Evolutionary conservation across 2,888 invertebrate genomes (phyloP).

Genomic region (Pandemis cinnamomeana): DNA sequence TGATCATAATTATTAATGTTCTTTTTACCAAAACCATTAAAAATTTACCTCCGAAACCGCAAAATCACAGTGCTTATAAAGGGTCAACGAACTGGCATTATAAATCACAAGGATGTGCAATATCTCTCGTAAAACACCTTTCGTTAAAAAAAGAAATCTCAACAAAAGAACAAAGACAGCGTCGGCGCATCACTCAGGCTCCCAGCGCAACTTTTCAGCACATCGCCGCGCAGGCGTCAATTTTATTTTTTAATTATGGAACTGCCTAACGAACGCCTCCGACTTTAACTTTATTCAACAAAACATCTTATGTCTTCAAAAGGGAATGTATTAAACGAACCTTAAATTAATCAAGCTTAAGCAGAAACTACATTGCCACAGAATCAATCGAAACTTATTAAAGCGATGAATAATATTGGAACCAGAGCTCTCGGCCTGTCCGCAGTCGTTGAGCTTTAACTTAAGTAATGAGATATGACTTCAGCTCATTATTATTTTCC

Average conservation of each 20-base stretch:
- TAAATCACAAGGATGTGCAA: conserved; percentile 32
- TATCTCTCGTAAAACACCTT: conserved; percentile 36
- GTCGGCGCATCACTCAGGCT: conserved; percentile 57
- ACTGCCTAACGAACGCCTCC: conserved; percentile 75
- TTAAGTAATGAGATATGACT: conserved; percentile 81
- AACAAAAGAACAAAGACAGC: conserved; percentile 47
- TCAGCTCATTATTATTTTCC: conserved; percentile 76
- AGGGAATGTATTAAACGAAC: not conserved
- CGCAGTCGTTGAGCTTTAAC: conserved; percentile 72
- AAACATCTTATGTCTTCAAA: conserved; percentile 38
- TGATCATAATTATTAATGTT: not conserved
- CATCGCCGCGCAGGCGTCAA: conserved; percentile 62
- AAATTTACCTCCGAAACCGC: not conserved
- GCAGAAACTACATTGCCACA: conserved; percentile 16
- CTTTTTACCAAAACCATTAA: too few species aligned
- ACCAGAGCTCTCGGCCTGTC: conserved; percentile 71
- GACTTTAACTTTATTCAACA: conserved; percentile 43
- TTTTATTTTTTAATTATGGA: conserved; percentile 78
- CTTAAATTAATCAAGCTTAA: not conserved
- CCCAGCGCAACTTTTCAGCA: conserved; percentile 67
- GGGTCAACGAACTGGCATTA: conserved; percentile 23
- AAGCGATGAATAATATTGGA: conserved; percentile 56
- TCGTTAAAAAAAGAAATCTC: conserved; percentile 39
- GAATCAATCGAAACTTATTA: conserved; percentile 52
- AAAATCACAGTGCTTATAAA: conserved; percentile 3